Conservation (phyloP, 37 sponge, comb jelly and placozoan genomes). For the Spongilla lacustris region DNA sequence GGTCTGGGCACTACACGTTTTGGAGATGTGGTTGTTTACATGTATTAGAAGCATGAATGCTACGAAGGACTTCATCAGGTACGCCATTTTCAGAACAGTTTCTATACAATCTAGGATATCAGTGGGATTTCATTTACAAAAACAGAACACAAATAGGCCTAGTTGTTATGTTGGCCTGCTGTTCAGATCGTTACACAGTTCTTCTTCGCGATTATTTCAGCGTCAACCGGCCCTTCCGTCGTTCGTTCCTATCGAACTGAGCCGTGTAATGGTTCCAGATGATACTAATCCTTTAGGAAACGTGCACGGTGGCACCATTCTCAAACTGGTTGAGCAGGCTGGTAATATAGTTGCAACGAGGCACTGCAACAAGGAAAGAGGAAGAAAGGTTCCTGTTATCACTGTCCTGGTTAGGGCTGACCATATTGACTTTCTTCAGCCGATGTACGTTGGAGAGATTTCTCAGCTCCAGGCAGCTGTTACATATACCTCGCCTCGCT, state of each 20-base stretch:
- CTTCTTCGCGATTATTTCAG: background rate
- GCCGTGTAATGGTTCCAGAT: slow-evolving; percentile 57
- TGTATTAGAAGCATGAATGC: background rate
- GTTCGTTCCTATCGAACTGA: background rate
- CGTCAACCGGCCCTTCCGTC: background rate
- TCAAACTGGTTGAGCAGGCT: slow-evolving; percentile 66
- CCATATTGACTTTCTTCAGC: slow-evolving; percentile 67
- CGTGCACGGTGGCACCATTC: slow-evolving; percentile 69
- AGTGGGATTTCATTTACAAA: background rate
- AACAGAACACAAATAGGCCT: background rate
- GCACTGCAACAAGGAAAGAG: slow-evolving; percentile 44
- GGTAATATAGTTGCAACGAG: slow-evolving; percentile 53
- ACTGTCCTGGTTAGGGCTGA: slow-evolving; percentile 61
- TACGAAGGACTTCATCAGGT: background rate
- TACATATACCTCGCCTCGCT: slow-evolving; percentile 47
- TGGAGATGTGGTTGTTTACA: no score
- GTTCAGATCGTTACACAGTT: background rate
- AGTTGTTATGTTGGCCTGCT: background rate
- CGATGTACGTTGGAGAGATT: slow-evolving; percentile 68
- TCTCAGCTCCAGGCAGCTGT: slow-evolving; percentile 42
- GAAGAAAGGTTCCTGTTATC: background rate
- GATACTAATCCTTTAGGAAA: slow-evolving; percentile 68
- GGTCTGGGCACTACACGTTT: no score
- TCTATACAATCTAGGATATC: background rate
- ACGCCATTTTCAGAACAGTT: background rate